These are phyloP conservation scores for Spheniscus humboldti DNA, from an alignment of 2,797 vertebrate genomes.

Conservation along the genomic window DNA sequence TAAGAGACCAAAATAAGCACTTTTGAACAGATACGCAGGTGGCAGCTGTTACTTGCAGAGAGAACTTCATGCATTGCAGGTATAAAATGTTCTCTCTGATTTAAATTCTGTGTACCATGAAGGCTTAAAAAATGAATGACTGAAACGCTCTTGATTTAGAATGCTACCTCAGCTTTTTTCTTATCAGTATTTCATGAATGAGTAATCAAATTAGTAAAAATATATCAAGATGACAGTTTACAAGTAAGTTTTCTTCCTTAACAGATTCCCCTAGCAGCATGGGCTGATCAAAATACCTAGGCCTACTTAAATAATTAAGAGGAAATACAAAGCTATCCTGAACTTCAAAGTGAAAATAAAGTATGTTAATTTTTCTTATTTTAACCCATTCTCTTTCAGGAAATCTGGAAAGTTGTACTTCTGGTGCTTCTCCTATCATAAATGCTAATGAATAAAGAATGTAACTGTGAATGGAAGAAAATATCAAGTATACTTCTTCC, in stretches of 20 bases:
- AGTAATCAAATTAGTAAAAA: background rate
- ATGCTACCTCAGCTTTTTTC: background rate
- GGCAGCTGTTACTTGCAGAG: background rate
- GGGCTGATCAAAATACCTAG: background rate
- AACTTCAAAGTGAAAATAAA: background rate
- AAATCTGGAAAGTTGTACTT: conserved; percentile 47
- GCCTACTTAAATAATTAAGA: background rate
- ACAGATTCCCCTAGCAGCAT: background rate
- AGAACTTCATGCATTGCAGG: background rate
- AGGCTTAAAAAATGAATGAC: background rate
- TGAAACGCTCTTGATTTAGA: background rate
- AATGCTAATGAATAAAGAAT: conserved; percentile 18
- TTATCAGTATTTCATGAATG: background rate
- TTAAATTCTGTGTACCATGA: background rate
- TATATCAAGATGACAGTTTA: background rate
- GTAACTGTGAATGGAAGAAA: background rate
- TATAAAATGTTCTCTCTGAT: background rate
- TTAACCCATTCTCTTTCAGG: conserved; percentile 72
- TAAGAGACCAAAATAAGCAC: background rate
- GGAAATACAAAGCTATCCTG: background rate
- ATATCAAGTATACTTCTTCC: background rate
- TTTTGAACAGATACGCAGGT: background rate
- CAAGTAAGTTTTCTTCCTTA: background rate
- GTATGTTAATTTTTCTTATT: background rate
- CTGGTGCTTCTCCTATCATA: background rate